A percentile compares a stretch with the other conserved stretches of the same genome.
Conservation (phyloP, 23 tunicate genomes). For the Clavelina lepadiformis region DNA sequence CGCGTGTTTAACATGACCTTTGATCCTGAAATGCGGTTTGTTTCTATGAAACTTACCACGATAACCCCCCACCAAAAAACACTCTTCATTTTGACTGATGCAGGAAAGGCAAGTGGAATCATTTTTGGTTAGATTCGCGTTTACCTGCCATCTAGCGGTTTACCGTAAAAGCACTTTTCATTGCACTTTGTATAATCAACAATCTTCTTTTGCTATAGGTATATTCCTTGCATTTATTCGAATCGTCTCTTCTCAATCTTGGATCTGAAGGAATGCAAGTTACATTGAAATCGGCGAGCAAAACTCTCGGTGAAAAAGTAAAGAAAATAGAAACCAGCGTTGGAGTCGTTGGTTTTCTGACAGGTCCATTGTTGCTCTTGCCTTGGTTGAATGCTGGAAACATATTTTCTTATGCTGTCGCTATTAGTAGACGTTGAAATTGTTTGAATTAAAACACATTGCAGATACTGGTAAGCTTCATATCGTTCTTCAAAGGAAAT, state of each 20-base stretch:
- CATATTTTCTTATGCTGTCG: too few relatives aligned
- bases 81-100: constrained; percentile 82
- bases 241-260: constrained; percentile 82
- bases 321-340: constrained; percentile 72
- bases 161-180: too few relatives aligned
- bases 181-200: not conserved
- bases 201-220: constrained; percentile 33
- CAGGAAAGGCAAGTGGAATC: constrained; percentile 62
- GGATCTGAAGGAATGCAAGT: constrained; percentile 98
- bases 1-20: constrained; percentile 97
- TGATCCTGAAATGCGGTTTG: constrained; percentile 97
- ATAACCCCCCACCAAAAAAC: constrained; percentile 77
- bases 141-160: too few relatives aligned
- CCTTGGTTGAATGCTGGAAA: too few relatives aligned
- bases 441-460: not conserved
- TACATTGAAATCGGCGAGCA: constrained; percentile 84
- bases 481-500: constrained; percentile 52
- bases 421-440: too few relatives aligned
- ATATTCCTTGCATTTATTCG: constrained; percentile 76
- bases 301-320: constrained; percentile 85
- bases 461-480: constrained; percentile 70
- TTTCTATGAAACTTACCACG: constrained; percentile 80
- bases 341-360: constrained; percentile 74
- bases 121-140: too few relatives aligned
- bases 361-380: too few relatives aligned